These are phyloP conservation scores for Gorsachius goisagi DNA, from an alignment of 2,113 vertebrate genomes.

Conservation along the genomic window DNA sequence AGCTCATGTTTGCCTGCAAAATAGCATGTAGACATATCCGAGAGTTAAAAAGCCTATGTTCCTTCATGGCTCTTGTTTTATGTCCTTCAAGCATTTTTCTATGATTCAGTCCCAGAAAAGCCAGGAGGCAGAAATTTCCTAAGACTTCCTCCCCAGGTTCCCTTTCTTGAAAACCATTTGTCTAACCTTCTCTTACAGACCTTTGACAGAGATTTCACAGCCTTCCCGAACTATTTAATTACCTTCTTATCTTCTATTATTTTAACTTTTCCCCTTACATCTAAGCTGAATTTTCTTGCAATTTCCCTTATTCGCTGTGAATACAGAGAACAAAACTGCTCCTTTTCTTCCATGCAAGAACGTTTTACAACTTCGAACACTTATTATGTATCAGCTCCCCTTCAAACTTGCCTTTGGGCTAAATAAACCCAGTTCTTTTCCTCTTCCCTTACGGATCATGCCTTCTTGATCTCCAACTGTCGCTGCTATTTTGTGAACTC, in stretches of 20 bases:
- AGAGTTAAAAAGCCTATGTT: background rate
- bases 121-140: background rate
- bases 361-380: background rate
- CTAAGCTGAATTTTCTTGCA: background rate
- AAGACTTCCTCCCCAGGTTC: background rate
- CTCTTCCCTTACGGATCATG: background rate
- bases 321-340: background rate
- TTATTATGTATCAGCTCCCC: background rate
- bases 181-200: background rate
- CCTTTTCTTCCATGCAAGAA: background rate
- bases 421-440: background rate
- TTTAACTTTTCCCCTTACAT: background rate
- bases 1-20: background rate
- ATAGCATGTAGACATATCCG: rapidly evolving
- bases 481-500: background rate
- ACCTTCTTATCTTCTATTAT: background rate
- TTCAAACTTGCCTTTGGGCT: background rate
- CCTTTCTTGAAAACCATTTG: background rate
- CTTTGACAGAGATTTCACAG: background rate
- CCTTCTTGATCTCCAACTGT: background rate
- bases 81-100: background rate
- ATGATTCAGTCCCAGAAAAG: background rate
- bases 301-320: background rate
- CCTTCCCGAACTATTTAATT: background rate
- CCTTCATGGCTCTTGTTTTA: background rate